A percentile compares a stretch with the other conserved stretches of the same genome.
phyloP scores from a whole-genome alignment of 1,140 invertebrate species.

The Anastatus disparis region DNA sequence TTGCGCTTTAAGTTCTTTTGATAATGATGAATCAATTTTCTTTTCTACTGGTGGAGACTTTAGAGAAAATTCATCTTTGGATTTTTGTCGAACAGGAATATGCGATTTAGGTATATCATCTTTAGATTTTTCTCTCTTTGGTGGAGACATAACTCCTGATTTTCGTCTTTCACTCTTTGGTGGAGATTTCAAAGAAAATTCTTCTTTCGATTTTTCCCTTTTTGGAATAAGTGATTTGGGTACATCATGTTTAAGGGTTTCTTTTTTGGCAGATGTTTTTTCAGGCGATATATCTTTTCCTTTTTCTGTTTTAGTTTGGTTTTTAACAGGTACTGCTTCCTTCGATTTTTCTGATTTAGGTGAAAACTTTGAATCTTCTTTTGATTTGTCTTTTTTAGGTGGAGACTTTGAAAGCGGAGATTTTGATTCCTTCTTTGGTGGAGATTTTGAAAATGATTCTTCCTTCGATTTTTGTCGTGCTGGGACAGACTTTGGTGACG shows the following conservation, averaged over 20 bases:
- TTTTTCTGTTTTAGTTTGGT: not conserved
- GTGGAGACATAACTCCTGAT: not conserved
- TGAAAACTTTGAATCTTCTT: conserved; percentile 6
- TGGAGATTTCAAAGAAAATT: conserved; percentile 1
- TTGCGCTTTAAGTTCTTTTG: no score
- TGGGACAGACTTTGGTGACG: conserved; percentile 26
- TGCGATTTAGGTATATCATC: not conserved
- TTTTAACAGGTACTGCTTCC: conserved; percentile 23
- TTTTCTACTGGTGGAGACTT: not conserved
- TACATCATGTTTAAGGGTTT: not conserved
- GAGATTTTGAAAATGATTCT: conserved; percentile 17
- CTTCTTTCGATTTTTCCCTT: conserved; percentile 23
- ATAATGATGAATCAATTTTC: no score
- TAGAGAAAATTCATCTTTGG: conserved; percentile 22
- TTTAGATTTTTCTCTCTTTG: conserved; percentile 8
- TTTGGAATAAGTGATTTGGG: not conserved
- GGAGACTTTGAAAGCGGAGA: not conserved
- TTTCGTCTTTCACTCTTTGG: conserved; percentile 10
- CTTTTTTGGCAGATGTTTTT: not conserved
- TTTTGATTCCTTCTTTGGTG: conserved; percentile 18
- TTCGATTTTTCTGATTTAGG: conserved; percentile 2
- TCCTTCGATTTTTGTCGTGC: conserved; percentile 15
- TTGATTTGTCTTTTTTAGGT: conserved; percentile 2
- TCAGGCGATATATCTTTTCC: not conserved
- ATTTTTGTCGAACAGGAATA: conserved; percentile 13